These are phyloP conservation scores for Lasius fuliginosus DNA, from an alignment of 2,888 invertebrate genomes.

Conservation along the genomic window DNA sequence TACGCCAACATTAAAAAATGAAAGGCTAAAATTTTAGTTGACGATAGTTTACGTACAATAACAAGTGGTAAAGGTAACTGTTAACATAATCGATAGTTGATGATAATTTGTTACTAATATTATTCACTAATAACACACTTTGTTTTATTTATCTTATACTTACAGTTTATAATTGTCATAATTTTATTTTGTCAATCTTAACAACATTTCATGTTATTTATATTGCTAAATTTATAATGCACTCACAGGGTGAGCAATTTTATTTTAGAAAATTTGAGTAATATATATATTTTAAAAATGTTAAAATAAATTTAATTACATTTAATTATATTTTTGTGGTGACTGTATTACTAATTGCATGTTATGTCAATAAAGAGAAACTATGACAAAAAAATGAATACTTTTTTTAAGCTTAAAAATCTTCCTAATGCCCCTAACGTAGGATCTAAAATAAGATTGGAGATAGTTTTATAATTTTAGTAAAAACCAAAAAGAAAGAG, in stretches of 20 bases:
- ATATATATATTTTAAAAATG: background rate
- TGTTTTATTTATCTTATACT: background rate
- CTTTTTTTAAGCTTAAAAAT: background rate
- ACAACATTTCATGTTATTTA: background rate
- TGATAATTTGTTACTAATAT: slow-evolving; percentile 11
- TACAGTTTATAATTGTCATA: background rate
- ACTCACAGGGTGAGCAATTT: background rate
- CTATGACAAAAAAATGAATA: background rate
- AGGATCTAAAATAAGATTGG: background rate
- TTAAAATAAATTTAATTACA: background rate
- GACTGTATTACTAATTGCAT: background rate
- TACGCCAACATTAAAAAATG: slow-evolving; percentile 27
- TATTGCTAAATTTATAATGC: background rate
- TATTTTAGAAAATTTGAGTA: background rate
- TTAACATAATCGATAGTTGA: background rate
- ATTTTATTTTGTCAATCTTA: slow-evolving; percentile 20
- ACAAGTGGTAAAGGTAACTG: background rate
- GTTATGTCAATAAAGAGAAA: slow-evolving; percentile 26
- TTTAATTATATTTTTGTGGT: background rate
- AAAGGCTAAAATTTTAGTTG: background rate
- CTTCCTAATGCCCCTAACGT: background rate
- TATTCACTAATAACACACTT: background rate
- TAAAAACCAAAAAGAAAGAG: background rate
- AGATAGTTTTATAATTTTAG: background rate
- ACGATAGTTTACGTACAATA: background rate